These are phyloP conservation scores for Drosophila tropicalis DNA, from an alignment of 1,140 invertebrate species.

Conservation along the genomic window DNA sequence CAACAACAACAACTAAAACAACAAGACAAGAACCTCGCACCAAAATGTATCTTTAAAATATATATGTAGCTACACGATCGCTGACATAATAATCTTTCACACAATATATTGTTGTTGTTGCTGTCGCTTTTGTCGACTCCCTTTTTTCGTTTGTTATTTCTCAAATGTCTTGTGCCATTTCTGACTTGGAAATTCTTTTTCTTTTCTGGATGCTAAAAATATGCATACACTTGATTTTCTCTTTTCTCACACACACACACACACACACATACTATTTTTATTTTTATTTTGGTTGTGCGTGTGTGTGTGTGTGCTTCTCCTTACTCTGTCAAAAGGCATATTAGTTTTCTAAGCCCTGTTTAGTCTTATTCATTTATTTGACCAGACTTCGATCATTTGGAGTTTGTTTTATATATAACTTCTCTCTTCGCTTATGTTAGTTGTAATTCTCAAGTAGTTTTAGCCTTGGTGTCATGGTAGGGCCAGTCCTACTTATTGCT, in stretches of 20 bases:
- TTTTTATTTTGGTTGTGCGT: neutral
- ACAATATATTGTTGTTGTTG: neutral
- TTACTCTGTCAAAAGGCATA: neutral
- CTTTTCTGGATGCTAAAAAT: slow-evolving; percentile 7
- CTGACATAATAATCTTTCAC: slow-evolving; percentile 60
- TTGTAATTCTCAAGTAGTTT: too few species aligned
- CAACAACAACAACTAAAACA: slow-evolving; percentile 33
- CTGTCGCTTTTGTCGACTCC: slow-evolving; percentile 6
- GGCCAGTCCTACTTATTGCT: too few species aligned
- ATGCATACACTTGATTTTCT: slow-evolving; percentile 13
- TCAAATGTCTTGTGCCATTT: slow-evolving; percentile 10
- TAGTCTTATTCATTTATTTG: too few species aligned
- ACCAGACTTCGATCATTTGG: too few species aligned
- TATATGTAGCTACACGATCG: slow-evolving; percentile 25
- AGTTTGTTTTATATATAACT: too few species aligned
- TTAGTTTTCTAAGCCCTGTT: too few species aligned
- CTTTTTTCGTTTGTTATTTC: slow-evolving; percentile 19
- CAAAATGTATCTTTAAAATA: slow-evolving; percentile 23
- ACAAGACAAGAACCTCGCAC: slow-evolving; percentile 10
- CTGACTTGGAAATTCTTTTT: slow-evolving; percentile 7
- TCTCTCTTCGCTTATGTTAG: too few species aligned
- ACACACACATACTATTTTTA: neutral
- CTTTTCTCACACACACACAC: neutral
- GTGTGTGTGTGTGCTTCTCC: neutral
- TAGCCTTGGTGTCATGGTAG: too few species aligned